These are phyloP conservation scores for Nycticryphes semicollaris DNA, from an alignment of 2,113 vertebrate genomes.

Conservation along the genomic window DNA sequence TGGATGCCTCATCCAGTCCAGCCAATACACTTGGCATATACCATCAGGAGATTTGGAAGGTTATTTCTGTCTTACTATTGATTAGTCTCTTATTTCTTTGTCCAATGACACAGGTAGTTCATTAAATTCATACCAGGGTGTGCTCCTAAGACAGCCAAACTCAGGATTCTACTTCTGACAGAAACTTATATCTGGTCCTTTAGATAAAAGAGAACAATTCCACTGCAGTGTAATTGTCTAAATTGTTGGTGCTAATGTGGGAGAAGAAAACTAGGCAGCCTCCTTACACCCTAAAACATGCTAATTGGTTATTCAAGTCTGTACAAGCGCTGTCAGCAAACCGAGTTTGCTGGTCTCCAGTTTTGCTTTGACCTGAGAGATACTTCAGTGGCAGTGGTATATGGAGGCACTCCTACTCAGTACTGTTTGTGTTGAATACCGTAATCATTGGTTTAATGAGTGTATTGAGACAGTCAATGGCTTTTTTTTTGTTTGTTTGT, in stretches of 20 bases:
- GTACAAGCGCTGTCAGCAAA: not conserved
- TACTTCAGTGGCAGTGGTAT: not conserved
- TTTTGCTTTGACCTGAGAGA: not conserved
- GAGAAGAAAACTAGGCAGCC: not conserved
- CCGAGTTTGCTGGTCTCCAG: not conserved
- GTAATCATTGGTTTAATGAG: not conserved
- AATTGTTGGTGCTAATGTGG: not conserved
- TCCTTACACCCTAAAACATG: not conserved
- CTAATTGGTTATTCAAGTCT: not conserved
- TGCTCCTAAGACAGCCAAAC: not conserved
- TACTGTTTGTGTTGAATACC: not conserved
- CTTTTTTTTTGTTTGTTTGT: slow-evolving; percentile 45
- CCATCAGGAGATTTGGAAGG: not conserved
- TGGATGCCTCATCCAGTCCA: not conserved
- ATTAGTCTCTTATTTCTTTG: not conserved
- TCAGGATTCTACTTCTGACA: not conserved
- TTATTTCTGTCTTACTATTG: not conserved
- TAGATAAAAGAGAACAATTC: not conserved
- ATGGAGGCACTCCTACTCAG: not conserved
- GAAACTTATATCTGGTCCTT: not conserved
- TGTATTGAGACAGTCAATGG: slow-evolving; percentile 31
- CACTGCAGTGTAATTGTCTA: not conserved
- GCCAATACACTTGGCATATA: not conserved
- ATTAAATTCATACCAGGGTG: not conserved
- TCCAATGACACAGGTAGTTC: not conserved